Percentiles rank a stretch among this genome's conserved stretches.
Evolutionary conservation across 2,888 invertebrate genomes (phyloP).

Genomic region (Vesta saturnalis): DNA sequence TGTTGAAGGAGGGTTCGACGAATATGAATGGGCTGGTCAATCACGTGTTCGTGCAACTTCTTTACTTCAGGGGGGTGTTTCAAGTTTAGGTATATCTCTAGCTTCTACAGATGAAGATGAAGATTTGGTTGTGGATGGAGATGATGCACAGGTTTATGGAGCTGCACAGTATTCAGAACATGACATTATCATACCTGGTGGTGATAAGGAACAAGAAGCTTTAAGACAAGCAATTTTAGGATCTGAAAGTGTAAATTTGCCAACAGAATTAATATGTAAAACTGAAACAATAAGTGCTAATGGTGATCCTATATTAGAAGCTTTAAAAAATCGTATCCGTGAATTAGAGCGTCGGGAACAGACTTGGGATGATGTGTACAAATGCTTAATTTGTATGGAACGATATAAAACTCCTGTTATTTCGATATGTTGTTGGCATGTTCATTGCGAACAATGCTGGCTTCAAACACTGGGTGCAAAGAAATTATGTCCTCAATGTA

Average conservation of each 20-base stretch:
- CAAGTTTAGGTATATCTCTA: slow-evolving; percentile 64
- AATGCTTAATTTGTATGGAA: slow-evolving; percentile 91
- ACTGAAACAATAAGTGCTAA: slow-evolving; percentile 34
- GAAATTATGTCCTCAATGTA: slow-evolving; percentile 95
- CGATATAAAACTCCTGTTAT: slow-evolving; percentile 87
- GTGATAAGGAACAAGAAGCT: slow-evolving; percentile 67
- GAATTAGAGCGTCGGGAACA: slow-evolving; percentile 75
- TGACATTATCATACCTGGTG: slow-evolving; percentile 70
- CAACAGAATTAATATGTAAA: slow-evolving; percentile 10
- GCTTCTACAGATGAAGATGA: slow-evolving; percentile 69
- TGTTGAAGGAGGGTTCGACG: slow-evolving; percentile 79
- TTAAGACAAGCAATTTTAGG: slow-evolving; percentile 66
- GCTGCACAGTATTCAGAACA: slow-evolving; percentile 86
- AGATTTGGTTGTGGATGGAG: slow-evolving; percentile 87
- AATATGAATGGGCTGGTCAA: slow-evolving; percentile 94
- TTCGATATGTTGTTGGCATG: slow-evolving; percentile 97
- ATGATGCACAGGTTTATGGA: slow-evolving; percentile 87
- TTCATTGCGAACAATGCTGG: slow-evolving; percentile 91
- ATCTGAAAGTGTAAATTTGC: slow-evolving; percentile 21
- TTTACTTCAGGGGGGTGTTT: slow-evolving; percentile 73
- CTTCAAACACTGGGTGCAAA: slow-evolving; percentile 79
- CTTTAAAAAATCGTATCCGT: slow-evolving; percentile 78
- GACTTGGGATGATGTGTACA: slow-evolving; percentile 71
- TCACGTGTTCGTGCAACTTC: slow-evolving; percentile 80
- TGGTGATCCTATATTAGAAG: slow-evolving; percentile 70